Evolutionary conservation across 2,113 vertebrate species (phyloP).

Genomic region (Stegostoma tigrinum): DNA sequence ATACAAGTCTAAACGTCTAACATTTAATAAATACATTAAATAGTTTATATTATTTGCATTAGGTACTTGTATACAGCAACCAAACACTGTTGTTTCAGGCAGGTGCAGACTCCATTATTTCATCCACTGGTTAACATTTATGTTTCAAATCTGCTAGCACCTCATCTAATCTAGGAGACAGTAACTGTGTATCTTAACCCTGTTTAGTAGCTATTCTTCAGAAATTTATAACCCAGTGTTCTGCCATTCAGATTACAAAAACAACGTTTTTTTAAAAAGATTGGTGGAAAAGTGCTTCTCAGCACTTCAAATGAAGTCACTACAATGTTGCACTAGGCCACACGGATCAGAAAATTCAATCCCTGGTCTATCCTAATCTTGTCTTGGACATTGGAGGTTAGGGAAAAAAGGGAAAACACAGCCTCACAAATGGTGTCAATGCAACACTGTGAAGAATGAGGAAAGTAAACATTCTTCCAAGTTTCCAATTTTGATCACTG

Average conservation of each 20-base stretch:
- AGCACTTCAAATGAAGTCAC: too few species aligned
- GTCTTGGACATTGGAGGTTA: not conserved
- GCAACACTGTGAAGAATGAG: too few species aligned
- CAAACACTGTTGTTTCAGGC: not conserved
- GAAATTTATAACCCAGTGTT: not conserved
- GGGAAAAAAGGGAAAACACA: too few species aligned
- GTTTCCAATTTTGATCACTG: not conserved
- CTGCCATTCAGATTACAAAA: not conserved
- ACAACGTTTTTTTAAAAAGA: not conserved
- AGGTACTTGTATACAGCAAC: constrained; percentile 25
- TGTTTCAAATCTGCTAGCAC: not conserved
- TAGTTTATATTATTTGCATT: constrained; percentile 23
- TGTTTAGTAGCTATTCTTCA: not conserved
- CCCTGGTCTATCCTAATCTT: not conserved
- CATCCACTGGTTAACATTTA: not conserved
- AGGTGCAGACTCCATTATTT: constrained; percentile 20
- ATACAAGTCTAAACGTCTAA: constrained; percentile 21
- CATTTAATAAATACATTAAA: constrained; percentile 37
- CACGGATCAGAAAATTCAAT: not conserved
- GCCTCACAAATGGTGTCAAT: not conserved
- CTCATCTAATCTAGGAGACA: constrained; percentile 8
- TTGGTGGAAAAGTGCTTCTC: not conserved
- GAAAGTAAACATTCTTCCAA: not conserved
- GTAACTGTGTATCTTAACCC: not conserved
- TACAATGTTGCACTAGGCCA: not conserved